Conservation (phyloP, 2,888 invertebrate species). For the Acleris literana region DNA sequence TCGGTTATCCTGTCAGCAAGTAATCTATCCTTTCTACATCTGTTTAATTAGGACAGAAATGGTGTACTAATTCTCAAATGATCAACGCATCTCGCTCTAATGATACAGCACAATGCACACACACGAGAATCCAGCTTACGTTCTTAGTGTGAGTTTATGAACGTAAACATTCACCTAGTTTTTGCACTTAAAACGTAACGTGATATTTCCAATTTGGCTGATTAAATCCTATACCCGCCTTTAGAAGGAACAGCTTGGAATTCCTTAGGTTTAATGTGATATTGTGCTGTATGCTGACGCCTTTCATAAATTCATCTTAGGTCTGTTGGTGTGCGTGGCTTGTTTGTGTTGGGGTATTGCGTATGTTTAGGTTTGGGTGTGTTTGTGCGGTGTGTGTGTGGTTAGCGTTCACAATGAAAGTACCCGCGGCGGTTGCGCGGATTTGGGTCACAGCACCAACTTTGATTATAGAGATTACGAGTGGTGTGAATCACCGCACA, state of each 20-base stretch:
- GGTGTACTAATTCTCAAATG: conserved; percentile 74
- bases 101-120: conserved; percentile 73
- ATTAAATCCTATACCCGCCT: conserved; percentile 24
- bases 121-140: conserved; percentile 41
- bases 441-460: conserved; percentile 81
- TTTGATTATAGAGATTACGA: conserved; percentile 82
- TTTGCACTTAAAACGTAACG: conserved; percentile 14
- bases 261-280: conserved; percentile 21
- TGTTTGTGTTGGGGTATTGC: conserved; percentile 18
- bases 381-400: conserved; percentile 37
- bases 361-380: conserved; percentile 9
- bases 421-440: conserved; percentile 76
- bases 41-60: conserved; percentile 70
- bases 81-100: conserved; percentile 75
- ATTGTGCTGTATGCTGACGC: conserved; percentile 42
- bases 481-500: conserved; percentile 79
- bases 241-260: conserved; percentile 27
- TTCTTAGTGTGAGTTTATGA: conserved; percentile 39
- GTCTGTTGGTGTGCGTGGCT: conserved; percentile 52
- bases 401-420: conserved; percentile 81
- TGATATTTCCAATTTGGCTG: conserved; percentile 14
- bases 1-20: conserved; percentile 1
- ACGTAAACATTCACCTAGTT: conserved; percentile 45
- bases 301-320: conserved; percentile 51
- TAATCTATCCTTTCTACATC: conserved; percentile 59